phyloP scores from a whole-genome alignment of 2,113 vertebrate genomes.

The Eolophus roseicapilla region DNA sequence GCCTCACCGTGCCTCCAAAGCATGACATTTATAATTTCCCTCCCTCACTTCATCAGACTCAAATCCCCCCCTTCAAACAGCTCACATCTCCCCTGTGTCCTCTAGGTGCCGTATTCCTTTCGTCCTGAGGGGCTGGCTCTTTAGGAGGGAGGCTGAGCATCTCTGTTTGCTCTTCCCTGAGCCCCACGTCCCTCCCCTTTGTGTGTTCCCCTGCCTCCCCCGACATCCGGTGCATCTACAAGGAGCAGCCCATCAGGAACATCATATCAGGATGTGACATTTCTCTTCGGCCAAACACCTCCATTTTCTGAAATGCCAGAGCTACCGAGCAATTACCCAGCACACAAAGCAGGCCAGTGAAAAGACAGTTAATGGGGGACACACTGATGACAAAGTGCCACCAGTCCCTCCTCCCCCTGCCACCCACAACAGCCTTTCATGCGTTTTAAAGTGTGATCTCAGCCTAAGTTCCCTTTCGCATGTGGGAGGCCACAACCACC shows the following conservation, averaged over 20 bases:
- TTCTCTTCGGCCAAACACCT: neutral
- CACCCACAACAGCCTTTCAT: neutral
- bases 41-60: neutral
- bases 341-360: neutral
- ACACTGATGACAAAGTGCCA: neutral
- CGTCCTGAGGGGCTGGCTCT: neutral
- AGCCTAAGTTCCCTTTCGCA: neutral
- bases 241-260: neutral
- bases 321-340: neutral
- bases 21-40: neutral
- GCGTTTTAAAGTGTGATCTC: neutral
- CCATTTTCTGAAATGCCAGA: slow-evolving; percentile 27
- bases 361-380: neutral
- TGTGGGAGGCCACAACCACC: neutral
- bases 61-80: neutral
- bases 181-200: fast-evolving
- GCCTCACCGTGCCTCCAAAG: neutral
- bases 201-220: neutral
- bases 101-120: neutral
- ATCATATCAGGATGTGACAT: neutral
- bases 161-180: fast-evolving
- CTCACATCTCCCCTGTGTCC: neutral
- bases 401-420: neutral
- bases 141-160: neutral
- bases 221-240: fast-evolving